These are phyloP conservation scores for Hemibagrus guttatus DNA, from an alignment of 2,797 vertebrate genomes.

Conservation along the genomic window DNA sequence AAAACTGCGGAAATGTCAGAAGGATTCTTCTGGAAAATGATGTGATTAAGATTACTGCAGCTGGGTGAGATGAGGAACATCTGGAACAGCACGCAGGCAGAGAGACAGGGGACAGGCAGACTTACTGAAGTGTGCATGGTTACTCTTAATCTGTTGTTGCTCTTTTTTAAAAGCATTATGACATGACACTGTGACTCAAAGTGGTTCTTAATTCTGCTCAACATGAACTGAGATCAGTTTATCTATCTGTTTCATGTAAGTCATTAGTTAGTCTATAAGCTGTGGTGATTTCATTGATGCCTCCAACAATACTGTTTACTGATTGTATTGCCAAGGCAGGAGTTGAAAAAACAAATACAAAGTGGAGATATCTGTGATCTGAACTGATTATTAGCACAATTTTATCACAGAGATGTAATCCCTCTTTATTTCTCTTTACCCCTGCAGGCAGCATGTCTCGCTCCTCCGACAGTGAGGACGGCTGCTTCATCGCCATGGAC, in stretches of 20 bases:
- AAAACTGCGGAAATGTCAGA: not conserved
- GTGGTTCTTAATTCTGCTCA: too few species aligned
- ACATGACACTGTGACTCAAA: not conserved
- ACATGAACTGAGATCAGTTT: too few species aligned
- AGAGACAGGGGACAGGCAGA: not conserved
- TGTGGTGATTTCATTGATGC: not conserved
- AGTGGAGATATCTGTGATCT: too few species aligned
- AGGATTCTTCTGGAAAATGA: not conserved
- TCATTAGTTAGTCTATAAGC: not conserved
- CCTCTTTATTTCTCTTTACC: not conserved
- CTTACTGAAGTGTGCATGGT: not conserved
- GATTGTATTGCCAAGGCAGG: not conserved
- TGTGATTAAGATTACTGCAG: not conserved
- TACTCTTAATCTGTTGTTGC: not conserved
- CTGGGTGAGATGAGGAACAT: not conserved
- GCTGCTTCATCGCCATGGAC: constrained; percentile 40
- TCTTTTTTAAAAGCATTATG: not conserved
- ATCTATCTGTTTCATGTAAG: not conserved
- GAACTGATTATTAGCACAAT: not conserved
- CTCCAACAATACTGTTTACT: not conserved
- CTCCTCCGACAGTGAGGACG: constrained; percentile 32
- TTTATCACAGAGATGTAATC: not conserved
- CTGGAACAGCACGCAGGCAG: not conserved
- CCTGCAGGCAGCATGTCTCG: constrained; percentile 40
- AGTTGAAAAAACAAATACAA: too few species aligned